A percentile compares a stretch with the other conserved stretches of the same genome.
phyloP scores from a whole-genome alignment of 2,888 invertebrate species.

The Tenodera sinensis region DNA sequence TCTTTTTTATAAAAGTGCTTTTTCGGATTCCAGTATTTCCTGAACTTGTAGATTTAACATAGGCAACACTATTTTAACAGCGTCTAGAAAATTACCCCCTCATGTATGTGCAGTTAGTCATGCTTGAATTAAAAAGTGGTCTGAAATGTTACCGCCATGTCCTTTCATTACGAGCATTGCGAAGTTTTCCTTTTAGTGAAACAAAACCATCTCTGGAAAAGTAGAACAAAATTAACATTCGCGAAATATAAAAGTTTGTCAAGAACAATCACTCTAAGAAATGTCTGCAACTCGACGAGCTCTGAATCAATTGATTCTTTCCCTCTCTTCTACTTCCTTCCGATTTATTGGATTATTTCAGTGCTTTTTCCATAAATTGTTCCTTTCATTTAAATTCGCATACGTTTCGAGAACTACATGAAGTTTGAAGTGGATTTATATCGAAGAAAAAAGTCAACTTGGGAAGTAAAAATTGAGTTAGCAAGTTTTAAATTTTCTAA shows the following conservation, averaged over 20 bases:
- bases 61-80: too few species aligned
- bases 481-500: not conserved
- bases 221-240: not conserved
- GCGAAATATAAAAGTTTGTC: not conserved
- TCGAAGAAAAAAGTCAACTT: not conserved
- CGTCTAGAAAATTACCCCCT: too few species aligned
- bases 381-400: not conserved
- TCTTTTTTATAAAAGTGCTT: too few species aligned
- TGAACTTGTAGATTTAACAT: too few species aligned
- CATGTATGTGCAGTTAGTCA: too few species aligned
- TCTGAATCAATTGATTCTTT: not conserved
- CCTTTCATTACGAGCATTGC: not conserved
- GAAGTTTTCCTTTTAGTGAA: not conserved
- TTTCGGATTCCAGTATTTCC: too few species aligned
- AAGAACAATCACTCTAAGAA: not conserved
- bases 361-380: not conserved
- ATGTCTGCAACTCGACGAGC: not conserved
- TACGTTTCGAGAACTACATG: not conserved
- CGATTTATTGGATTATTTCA: not conserved
- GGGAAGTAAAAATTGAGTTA: not conserved
- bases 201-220: not conserved
- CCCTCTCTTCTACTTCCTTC: not conserved
- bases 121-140: not conserved
- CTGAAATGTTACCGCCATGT: not conserved
- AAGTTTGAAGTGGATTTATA: not conserved